Conservation (phyloP, 2,797 vertebrate species). For the Sylvia borin region DNA sequence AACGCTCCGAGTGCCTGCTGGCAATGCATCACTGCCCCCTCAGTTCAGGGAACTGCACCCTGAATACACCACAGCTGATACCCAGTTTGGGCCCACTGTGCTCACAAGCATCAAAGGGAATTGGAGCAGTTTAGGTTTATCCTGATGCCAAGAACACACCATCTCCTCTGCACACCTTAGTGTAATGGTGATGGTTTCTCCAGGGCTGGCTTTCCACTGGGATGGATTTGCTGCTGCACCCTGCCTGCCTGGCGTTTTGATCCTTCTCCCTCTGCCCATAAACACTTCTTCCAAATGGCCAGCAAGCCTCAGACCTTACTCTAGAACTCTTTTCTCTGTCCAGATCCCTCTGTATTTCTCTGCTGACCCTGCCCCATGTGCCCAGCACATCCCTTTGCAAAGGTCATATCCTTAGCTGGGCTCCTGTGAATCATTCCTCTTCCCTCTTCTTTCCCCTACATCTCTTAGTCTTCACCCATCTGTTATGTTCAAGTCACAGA, state of each 20-base stretch:
- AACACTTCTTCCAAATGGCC: background rate
- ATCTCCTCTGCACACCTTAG: background rate
- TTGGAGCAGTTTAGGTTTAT: background rate
- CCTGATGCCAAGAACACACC: background rate
- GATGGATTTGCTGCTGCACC: background rate
- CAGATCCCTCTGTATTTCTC: background rate
- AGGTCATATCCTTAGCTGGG: background rate
- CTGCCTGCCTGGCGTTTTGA: background rate
- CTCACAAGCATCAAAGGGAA: background rate
- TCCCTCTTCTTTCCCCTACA: background rate
- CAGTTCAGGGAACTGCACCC: background rate
- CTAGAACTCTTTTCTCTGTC: background rate
- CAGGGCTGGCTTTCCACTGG: background rate
- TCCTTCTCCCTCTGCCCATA: background rate
- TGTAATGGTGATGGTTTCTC: background rate
- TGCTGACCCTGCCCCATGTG: background rate
- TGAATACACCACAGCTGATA: background rate
- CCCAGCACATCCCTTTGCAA: background rate
- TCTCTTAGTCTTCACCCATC: background rate
- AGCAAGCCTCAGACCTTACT: background rate
- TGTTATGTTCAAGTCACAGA: background rate
- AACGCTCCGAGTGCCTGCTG: background rate
- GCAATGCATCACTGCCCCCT: background rate
- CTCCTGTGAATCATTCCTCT: background rate
- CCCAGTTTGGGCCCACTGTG: background rate